Base-by-base conservation (phyloP, 1,140 invertebrate genomes). In the Drosophila jambulina region DNA sequence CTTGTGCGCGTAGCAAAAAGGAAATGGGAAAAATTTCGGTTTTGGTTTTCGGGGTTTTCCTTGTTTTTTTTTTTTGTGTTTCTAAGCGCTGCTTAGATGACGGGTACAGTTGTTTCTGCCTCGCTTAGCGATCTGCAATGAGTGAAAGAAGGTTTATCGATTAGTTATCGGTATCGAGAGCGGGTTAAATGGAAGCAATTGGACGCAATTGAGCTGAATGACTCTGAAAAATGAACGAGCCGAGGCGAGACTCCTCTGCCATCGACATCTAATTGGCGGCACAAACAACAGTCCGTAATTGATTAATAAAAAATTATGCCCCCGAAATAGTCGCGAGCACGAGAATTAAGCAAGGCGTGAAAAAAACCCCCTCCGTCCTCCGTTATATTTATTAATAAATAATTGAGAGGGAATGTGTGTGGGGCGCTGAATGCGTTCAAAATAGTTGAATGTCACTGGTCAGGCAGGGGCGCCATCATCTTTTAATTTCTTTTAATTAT, bases 1-100 rank as follows among this genome's bases (percentile, higher is more conserved):
- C 85, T 91, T 90, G 85, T 90, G 88, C 88, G 83, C 88, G 79
- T 90, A 90, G 85, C 82, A 75, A 90, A 90, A 90, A 90, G 71
- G 49, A 42, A 71, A 71, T 70, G 48, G 27, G 21, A 54, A 48
- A 57, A 53, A 75, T 60, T 72, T 59, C 53, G 53, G 43, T 72
- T 38, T 83, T 46, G 58, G 74, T 80, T 75, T 34, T 51, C 4
- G 12, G 12, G 42, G 29, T 58, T 59, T 25, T 51, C 46, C 17
- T 27, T 65, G 54, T 58, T 32, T 25, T 29, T 29, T 38, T 62
- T 43, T 54, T 69, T n/a, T 51, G 48, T 29, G 9, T 23, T 60
- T 78, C 65, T 64, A 79, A 79, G 78, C 69, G 34, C 4, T 77
- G 80, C 74, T 88, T 60, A 81, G 74, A 65, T 60, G 62, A 65